These are phyloP conservation scores for Chaenodraco wilsoni DNA, from an alignment of 2,797 vertebrate species.

Conservation along the genomic window DNA sequence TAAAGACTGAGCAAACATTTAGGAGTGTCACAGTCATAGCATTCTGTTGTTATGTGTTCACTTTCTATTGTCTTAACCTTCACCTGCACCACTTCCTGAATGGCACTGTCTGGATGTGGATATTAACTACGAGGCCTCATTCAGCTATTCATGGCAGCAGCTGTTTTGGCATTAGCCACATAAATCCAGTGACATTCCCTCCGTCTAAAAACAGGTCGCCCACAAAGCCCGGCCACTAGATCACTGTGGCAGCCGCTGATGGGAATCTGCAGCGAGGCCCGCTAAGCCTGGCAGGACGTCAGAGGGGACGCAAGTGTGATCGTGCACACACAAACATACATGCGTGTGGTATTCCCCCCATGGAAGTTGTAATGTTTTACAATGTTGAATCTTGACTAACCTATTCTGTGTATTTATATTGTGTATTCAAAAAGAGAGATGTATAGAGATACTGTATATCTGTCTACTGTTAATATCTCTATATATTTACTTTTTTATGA, in stretches of 20 bases:
- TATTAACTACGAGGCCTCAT: constrained; percentile 43
- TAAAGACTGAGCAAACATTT: constrained; percentile 27
- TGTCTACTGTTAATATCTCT: too few species aligned
- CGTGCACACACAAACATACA: constrained; percentile 11
- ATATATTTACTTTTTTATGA: too few species aligned
- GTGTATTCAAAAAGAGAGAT: too few species aligned
- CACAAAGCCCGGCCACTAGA: constrained; percentile 64
- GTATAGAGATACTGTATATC: too few species aligned
- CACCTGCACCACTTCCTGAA: constrained; percentile 52
- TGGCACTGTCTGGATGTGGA: constrained; percentile 45
- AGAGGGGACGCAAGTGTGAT: constrained; percentile 19
- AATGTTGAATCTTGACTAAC: background rate
- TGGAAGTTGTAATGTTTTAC: background rate
- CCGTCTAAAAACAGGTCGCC: constrained; percentile 71
- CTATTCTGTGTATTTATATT: too few species aligned
- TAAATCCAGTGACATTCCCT: constrained; percentile 71
- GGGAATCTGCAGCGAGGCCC: constrained; percentile 41
- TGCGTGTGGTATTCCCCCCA: background rate
- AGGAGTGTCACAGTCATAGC: constrained; percentile 11
- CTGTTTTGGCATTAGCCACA: constrained; percentile 72
- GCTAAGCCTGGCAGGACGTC: constrained; percentile 11
- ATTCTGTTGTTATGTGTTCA: constrained; percentile 4
- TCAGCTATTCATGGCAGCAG: constrained; percentile 74
- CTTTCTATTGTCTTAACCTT: constrained; percentile 53
- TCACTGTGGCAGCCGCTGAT: constrained; percentile 61